Evolutionary conservation across 1,140 invertebrate genomes (phyloP).

Genomic region (Eurosta solidaginis): DNA sequence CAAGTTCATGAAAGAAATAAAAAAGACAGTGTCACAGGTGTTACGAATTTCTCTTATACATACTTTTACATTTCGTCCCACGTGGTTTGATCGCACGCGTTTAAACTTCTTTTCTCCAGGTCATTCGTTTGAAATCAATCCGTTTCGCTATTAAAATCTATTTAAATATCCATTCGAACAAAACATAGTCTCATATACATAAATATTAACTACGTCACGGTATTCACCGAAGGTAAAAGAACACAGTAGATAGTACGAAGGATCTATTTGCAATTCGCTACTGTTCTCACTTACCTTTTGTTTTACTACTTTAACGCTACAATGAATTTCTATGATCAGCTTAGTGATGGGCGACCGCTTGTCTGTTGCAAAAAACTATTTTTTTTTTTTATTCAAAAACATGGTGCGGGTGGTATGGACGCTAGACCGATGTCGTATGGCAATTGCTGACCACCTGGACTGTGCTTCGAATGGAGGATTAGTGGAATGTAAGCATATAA

Average conservation of each 20-base stretch:
- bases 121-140: neutral
- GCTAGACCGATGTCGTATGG: too few species aligned
- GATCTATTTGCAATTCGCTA: neutral
- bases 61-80: neutral
- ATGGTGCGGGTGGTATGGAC: neutral
- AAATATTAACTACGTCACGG: too few species aligned
- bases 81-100: neutral
- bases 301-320: neutral
- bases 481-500: too few species aligned
- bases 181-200: neutral
- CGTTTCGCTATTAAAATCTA: slow-evolving; percentile 4
- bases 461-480: too few species aligned
- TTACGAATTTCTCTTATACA: neutral
- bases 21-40: too few species aligned
- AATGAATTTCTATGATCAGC: neutral
- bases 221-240: neutral
- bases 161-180: neutral
- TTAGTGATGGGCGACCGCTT: slow-evolving; percentile 6
- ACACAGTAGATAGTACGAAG: neutral
- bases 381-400: neutral
- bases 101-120: too few species aligned
- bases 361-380: neutral
- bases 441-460: too few species aligned
- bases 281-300: slow-evolving; percentile 14
- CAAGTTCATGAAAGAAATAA: too few species aligned